phyloP scores from a whole-genome alignment of 92 coral and sea anemone genomes.

The Umimayanthus kanabou region DNA sequence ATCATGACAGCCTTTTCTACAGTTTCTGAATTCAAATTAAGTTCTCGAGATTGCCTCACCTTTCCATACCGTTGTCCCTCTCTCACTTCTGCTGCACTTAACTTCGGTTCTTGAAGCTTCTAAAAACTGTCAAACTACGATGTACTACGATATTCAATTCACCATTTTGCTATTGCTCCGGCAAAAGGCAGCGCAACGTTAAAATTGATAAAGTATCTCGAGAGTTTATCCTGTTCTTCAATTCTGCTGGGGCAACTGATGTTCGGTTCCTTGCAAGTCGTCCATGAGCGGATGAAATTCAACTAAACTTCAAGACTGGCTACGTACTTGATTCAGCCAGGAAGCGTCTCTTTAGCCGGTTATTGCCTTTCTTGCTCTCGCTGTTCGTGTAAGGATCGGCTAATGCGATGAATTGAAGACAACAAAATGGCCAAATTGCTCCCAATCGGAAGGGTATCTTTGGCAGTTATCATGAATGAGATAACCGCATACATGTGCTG shows the following conservation, averaged over 20 bases:
- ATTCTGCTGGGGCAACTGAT: background rate
- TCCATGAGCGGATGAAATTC: background rate
- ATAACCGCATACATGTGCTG: conserved; percentile 48
- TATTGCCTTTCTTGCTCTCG: background rate
- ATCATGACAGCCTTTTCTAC: too few relatives aligned
- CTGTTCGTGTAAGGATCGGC: conserved; percentile 7
- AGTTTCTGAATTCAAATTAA: too few relatives aligned
- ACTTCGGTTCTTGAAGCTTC: background rate
- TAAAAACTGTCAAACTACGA: background rate
- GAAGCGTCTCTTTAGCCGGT: background rate
- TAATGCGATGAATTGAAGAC: conserved; percentile 51
- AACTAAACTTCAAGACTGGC: too few relatives aligned
- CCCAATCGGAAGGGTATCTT: conserved; percentile 70
- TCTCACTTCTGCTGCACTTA: background rate
- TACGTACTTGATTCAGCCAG: background rate
- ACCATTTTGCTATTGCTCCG: background rate
- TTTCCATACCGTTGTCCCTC: background rate
- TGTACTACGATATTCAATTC: background rate
- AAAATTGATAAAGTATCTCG: background rate
- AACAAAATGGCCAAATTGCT: conserved; percentile 52
- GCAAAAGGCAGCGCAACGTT: background rate
- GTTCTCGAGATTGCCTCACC: background rate
- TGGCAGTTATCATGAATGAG: conserved; percentile 61
- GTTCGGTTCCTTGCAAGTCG: background rate
- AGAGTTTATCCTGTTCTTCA: background rate